Base-by-base conservation (phyloP, 2,797 vertebrate genomes). In the Bufotes viridis region DNA sequence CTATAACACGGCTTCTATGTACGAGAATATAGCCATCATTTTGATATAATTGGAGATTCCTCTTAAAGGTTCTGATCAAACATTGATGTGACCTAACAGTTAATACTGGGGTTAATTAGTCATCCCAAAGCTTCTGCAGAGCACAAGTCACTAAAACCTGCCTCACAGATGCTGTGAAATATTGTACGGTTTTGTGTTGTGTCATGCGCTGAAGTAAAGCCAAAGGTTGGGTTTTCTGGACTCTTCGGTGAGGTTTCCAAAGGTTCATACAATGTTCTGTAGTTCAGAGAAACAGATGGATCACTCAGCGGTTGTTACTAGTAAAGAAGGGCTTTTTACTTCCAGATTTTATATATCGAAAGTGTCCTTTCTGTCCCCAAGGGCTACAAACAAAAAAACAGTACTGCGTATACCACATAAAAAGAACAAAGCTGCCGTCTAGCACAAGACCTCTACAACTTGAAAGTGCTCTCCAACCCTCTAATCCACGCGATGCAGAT, bases 161-260 rank as follows among this genome's bases (percentile, higher is more conserved):
- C 17, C 22, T 84, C n/a, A 84, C 4, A 29, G 13, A 55, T 51
- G 5, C 8, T 2, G 55, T 29, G 12, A 58, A 29, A 20, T 79
- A 10, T 29, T 9, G 12, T 60, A 58, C 58, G n/a, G n/a, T n/a
- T 58, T 26, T 79, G 53, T 57, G 15, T 82, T 87, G 86, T 63
- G 86, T 87, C 69, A 87, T 75, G 22, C 2, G 8, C 22, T 87
- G 86, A 42, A 63, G 12, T 14, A 4, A 20, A 61, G 9, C 69
- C 79, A 75, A 53, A 82, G 67, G 67, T 20, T 87, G 86, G 69
- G 55, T 61, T 60, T 61, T 58, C 72, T 75, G 29, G 78, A 34
- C 24, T 80, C 26, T 61, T 60, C 57, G 22, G 57, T 20, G 14
- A 79, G 22, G 14, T 60, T 34, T 79, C 11, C 14, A 3, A 63